These are phyloP conservation scores for Eupeodes luniger DNA, from an alignment of 2,888 invertebrate genomes.

Conservation along the genomic window DNA sequence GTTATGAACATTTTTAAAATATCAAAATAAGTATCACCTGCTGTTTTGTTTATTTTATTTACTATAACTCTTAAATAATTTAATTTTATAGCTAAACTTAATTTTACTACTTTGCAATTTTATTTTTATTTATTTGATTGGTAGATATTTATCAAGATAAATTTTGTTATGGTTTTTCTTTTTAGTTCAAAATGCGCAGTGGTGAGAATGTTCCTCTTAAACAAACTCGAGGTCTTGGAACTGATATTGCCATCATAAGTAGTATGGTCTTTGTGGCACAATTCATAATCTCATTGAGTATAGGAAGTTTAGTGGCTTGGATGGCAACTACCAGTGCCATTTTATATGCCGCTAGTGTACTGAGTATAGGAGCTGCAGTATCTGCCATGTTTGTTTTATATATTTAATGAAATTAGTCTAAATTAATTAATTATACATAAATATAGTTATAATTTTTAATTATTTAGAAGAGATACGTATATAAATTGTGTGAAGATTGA, in stretches of 20 bases:
- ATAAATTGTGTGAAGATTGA: slow-evolving; percentile 48
- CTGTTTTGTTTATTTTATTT: not conserved
- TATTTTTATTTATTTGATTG: not conserved
- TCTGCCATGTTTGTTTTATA: slow-evolving; percentile 83
- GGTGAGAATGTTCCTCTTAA: slow-evolving; percentile 83
- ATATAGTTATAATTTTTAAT: not conserved
- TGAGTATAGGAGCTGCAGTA: slow-evolving; percentile 83
- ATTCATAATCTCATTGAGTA: slow-evolving; percentile 82
- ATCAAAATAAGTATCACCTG: too few relatives aligned
- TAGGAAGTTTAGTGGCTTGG: slow-evolving; percentile 82
- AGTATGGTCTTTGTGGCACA: slow-evolving; percentile 84
- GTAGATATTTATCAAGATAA: not conserved
- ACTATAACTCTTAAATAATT: not conserved
- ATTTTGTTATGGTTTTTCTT: slow-evolving; percentile 3
- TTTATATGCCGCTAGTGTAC: slow-evolving; percentile 82
- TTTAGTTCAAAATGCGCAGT: slow-evolving; percentile 81
- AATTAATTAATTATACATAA: slow-evolving; percentile 1
- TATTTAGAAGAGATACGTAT: not conserved
- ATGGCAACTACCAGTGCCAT: slow-evolving; percentile 82
- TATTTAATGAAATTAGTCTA: slow-evolving; percentile 77
- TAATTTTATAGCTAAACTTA: too few relatives aligned
- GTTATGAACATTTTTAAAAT: too few relatives aligned
- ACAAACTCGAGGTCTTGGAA: slow-evolving; percentile 83
- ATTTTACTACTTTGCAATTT: not conserved
- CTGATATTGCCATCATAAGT: slow-evolving; percentile 84